A percentile compares a stretch with the other conserved stretches of the same genome.
These are phyloP conservation scores for Aphelinus atriplicis DNA, from an alignment of 1,140 invertebrate genomes.

Conservation along the genomic window DNA sequence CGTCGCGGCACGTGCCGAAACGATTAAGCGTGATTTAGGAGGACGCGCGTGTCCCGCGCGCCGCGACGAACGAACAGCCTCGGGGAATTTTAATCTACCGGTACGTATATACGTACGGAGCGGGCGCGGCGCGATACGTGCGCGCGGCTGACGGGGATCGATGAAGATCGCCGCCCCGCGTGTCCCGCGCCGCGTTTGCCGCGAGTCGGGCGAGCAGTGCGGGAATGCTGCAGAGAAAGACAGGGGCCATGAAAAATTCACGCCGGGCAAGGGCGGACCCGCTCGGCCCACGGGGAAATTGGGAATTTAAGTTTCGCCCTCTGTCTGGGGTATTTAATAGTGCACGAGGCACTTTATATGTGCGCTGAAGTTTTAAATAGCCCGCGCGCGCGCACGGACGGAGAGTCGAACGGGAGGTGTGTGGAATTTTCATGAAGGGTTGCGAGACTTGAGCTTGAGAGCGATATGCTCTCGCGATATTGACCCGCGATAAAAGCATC, in stretches of 20 bases:
- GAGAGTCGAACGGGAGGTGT: background rate
- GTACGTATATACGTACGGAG: background rate
- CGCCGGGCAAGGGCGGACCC: background rate
- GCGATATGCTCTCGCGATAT: background rate
- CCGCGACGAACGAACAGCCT: background rate
- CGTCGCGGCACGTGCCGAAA: background rate
- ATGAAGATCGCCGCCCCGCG: conserved; percentile 20
- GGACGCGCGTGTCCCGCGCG: conserved; percentile 6
- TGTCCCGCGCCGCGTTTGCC: too few relatives aligned
- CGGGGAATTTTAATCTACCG: conserved; percentile 39
- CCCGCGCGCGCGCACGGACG: background rate
- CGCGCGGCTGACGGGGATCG: conserved; percentile 29
- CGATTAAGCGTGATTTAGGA: conserved; percentile 39
- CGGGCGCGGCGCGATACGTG: conserved; percentile 4
- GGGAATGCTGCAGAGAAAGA: background rate
- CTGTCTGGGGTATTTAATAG: conserved; percentile 31
- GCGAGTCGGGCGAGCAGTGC: background rate
- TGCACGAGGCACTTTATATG: conserved; percentile 34
- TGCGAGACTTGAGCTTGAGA: background rate
- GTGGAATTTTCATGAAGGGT: conserved; percentile 1
- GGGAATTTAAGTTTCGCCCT: conserved; percentile 27
- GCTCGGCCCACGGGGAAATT: conserved; percentile 8
- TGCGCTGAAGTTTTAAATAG: conserved; percentile 36
- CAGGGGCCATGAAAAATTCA: conserved; percentile 29
- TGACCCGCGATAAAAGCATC: too few relatives aligned